Base-by-base conservation (phyloP, 2,888 invertebrate genomes). In the Mechanitis mazaeus region DNA sequence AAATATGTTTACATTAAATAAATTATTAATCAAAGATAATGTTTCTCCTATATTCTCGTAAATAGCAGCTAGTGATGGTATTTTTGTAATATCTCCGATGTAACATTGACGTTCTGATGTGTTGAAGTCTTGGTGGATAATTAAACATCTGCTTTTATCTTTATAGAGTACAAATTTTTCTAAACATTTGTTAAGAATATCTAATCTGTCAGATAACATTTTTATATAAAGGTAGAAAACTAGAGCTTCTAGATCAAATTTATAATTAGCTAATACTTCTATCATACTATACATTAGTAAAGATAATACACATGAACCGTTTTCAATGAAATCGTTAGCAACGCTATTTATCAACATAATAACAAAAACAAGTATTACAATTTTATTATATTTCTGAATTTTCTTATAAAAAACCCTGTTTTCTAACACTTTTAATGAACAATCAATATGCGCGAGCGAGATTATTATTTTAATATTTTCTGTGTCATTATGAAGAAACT, bases 401-500 rank as follows among this genome's bases (percentile, higher is more conserved):
- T 33, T 60, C 33, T 47, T 46, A 56, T 28, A 58, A 47, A 62
- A 61, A 2, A 47, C 11, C n/a, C 3, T 9, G 35, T 58, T 35
- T 42, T 11, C 33, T 6, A 59, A 54, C 9, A 64, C 33, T 5
- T 60, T 56, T 20, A 68, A 53, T 7, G 50, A 56, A 12, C 9
- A 33, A 59, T 69, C 65, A 31, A 64, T 59, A n/a, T 64, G 47
- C 9, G 46, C 54, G 7, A 69, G 38, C 2, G 33, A 31, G 60
- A 58, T 54, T 3, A 59, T 46, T 53, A 64, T 35, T 3, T 45
- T 11, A 53, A 78, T 75, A 54, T 75, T 76, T 2, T 67, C 68
- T 7, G 70, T 66, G 45, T 71, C 72, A 5, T 76, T 72, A 9
- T 75, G 54, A 54, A 77, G 75, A 7, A 72, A 69, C 6, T 76